Evolutionary conservation across 2,113 vertebrate species (phyloP).

Genomic region (Colaptes auratus): DNA sequence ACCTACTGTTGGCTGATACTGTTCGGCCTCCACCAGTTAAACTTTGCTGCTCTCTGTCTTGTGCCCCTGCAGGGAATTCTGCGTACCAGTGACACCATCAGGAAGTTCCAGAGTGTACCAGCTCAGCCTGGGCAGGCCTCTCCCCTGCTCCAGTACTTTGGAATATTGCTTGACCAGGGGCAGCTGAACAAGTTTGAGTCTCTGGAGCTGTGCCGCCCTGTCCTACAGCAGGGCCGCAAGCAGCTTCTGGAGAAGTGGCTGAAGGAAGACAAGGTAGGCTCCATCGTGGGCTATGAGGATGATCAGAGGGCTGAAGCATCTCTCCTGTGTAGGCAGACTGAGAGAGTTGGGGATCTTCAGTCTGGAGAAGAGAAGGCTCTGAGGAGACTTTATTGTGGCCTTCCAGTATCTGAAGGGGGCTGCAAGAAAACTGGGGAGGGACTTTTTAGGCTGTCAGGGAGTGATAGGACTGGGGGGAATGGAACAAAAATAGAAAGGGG

Average conservation of each 20-base stretch:
- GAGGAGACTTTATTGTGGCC: no score
- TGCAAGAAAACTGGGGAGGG: no score
- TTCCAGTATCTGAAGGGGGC: no score
- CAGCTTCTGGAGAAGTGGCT: conserved; percentile 94
- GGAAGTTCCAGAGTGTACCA: conserved; percentile 89
- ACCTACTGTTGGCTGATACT: background rate
- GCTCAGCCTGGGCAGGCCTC: conserved; percentile 90
- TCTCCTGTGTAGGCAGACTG: no score
- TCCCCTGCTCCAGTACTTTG: conserved; percentile 91
- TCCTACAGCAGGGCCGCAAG: conserved; percentile 90
- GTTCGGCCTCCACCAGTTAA: background rate
- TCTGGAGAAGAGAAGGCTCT: no score
- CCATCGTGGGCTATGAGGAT: background rate
- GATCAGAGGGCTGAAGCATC: no score
- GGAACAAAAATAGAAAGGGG: no score
- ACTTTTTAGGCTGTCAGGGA: no score
- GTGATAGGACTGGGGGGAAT: no score
- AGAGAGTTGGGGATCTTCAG: no score
- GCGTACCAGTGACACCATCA: conserved; percentile 88
- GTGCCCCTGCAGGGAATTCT: conserved; percentile 80
- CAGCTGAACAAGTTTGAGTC: conserved; percentile 93
- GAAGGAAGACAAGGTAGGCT: conserved; percentile 90
- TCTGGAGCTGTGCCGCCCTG: conserved; percentile 89
- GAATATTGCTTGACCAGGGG: conserved; percentile 91
- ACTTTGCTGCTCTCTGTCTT: background rate